phyloP scores from a whole-genome alignment of 2,888 invertebrate species.

The Cactoblastis cactorum region DNA sequence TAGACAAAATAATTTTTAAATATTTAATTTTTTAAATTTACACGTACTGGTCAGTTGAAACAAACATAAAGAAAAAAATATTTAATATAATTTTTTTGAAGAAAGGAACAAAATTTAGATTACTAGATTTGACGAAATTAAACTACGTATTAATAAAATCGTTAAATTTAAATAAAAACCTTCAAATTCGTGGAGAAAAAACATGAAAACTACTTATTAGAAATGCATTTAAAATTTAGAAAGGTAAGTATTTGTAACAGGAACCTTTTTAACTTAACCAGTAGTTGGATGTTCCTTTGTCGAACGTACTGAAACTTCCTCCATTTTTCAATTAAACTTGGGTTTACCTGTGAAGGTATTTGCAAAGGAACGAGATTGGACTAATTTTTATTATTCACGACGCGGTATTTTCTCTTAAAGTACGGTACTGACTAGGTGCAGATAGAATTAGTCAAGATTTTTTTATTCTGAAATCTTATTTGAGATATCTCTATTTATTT shows the following conservation, averaged over 20 bases:
- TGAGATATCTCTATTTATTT: too few species aligned
- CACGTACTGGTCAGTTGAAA: too few species aligned
- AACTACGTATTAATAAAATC: too few species aligned
- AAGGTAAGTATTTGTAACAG: background rate
- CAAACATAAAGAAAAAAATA: too few species aligned
- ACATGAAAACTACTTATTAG: background rate
- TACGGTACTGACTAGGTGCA: background rate
- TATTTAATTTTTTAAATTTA: too few species aligned
- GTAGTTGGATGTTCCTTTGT: conserved; percentile 5
- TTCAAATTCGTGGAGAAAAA: background rate
- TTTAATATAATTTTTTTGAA: too few species aligned
- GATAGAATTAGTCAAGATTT: too few species aligned
- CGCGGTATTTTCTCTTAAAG: conserved; percentile 34
- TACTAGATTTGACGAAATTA: too few species aligned
- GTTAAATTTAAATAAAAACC: too few species aligned
- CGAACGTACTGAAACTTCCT: conserved; percentile 9
- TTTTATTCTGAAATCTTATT: too few species aligned
- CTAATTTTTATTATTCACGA: conserved; percentile 53
- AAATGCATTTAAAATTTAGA: background rate
- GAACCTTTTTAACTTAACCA: conserved; percentile 6
- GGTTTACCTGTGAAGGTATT: conserved; percentile 16
- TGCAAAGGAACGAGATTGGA: conserved; percentile 14
- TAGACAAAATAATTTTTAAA: too few species aligned
- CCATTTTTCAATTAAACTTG: conserved; percentile 22
- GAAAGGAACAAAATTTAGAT: too few species aligned